These are phyloP conservation scores for Geodia barretti DNA, from an alignment of 37 sponge, comb jelly and placozoan genomes.

Conservation along the genomic window DNA sequence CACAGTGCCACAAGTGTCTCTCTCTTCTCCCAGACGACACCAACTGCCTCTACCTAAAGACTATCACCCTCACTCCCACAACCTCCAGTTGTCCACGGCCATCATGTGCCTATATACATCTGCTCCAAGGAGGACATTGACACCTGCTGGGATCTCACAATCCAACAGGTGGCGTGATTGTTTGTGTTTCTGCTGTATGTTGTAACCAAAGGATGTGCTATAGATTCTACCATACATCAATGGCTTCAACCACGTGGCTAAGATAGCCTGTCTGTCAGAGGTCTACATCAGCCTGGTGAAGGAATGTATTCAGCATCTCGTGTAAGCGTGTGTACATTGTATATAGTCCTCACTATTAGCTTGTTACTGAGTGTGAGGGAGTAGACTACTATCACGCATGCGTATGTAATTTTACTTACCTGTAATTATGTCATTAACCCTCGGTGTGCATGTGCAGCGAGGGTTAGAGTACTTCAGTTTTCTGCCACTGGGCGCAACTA, in stretches of 20 bases:
- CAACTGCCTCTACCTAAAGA: constrained; percentile 72
- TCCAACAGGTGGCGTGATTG: constrained; percentile 52
- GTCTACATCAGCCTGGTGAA: constrained; percentile 69
- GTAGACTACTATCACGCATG: neutral
- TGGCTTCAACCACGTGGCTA: constrained; percentile 82
- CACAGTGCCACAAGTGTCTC: no score
- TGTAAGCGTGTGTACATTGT: constrained; percentile 79
- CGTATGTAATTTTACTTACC: no score
- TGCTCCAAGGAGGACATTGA: constrained; percentile 49
- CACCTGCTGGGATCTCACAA: constrained; percentile 65
- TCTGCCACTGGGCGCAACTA: no score
- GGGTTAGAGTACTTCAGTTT: no score
- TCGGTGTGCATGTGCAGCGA: no score
- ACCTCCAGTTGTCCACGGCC: constrained; percentile 55
- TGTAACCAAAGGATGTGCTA: neutral
- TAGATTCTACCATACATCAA: constrained; percentile 81
- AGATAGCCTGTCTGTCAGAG: constrained; percentile 70
- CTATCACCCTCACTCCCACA: constrained; percentile 57
- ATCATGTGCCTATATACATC: constrained; percentile 80
- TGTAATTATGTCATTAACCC: no score
- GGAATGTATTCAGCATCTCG: constrained; percentile 75
- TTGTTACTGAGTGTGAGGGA: neutral
- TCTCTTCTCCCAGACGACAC: constrained; percentile 61
- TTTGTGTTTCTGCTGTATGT: neutral
- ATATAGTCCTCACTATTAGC: neutral